A percentile compares a stretch with the other conserved stretches of the same genome.
These are phyloP conservation scores for Congeria kusceri DNA, from an alignment of 2,888 invertebrate genomes.

Conservation along the genomic window DNA sequence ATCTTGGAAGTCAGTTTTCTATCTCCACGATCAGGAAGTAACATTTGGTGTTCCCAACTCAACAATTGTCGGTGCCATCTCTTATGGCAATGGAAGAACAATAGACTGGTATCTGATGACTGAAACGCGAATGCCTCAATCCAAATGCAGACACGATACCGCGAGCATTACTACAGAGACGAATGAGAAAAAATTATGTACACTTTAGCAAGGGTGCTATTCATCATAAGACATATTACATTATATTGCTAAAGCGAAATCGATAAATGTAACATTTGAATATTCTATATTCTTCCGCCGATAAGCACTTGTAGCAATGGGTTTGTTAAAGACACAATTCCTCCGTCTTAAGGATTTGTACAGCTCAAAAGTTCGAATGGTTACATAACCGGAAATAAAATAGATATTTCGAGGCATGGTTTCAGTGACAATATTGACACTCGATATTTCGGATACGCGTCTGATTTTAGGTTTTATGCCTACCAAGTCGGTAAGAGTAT, in stretches of 20 bases:
- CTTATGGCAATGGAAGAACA: conserved; percentile 26
- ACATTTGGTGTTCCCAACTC: conserved; percentile 34
- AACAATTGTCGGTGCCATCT: conserved; percentile 22
- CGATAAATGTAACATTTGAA: too few species aligned
- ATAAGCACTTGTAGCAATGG: conserved; percentile 44
- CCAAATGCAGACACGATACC: too few species aligned
- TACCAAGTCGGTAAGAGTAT: background rate
- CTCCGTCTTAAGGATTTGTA: conserved; percentile 27
- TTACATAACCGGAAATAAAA: conserved; percentile 17
- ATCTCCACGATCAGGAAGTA: conserved; percentile 37
- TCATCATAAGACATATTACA: too few species aligned
- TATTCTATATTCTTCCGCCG: too few species aligned
- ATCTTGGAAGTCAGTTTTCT: conserved; percentile 17
- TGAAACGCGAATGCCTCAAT: conserved; percentile 17
- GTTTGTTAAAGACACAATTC: conserved; percentile 32
- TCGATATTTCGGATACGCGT: conserved; percentile 18
- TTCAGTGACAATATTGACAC: conserved; percentile 41
- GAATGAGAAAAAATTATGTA: too few species aligned
- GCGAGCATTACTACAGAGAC: too few species aligned
- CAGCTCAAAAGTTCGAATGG: conserved; percentile 18
- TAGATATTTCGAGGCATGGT: conserved; percentile 24
- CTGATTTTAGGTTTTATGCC: background rate
- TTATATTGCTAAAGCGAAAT: too few species aligned
- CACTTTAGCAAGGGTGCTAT: too few species aligned
- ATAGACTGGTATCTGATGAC: conserved; percentile 51